Base-by-base conservation (phyloP, 2,797 vertebrate species). In the Limnodromus scolopaceus region DNA sequence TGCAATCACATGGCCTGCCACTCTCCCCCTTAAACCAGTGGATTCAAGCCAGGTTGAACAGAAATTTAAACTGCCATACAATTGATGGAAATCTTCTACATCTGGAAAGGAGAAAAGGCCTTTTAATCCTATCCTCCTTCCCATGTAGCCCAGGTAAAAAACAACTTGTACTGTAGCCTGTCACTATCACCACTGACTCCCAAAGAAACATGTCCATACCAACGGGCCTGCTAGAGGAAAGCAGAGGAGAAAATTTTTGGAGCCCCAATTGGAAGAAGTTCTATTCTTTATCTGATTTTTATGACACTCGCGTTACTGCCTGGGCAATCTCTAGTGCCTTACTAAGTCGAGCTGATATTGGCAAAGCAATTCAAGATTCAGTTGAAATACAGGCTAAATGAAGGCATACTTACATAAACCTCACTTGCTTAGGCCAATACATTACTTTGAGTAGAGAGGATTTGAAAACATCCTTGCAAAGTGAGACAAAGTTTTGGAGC, bases 121-220 rank as follows among this genome's bases (percentile, higher is more conserved):
- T 51, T 83, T 83, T 27, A 30, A 46, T 51, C 45, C 51, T 24
- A n/a, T 24, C 13, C 13, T n/a, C 28, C 38, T 58, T 39, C 65
- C n/a, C n/a, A 19, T 1, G 0, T 24, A 78, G 43, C 36, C 43
- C 72, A 18, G 58, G 20, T 23, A 36, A 66, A 55, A 54, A 5
- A 1, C 41, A 58, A 8, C 20, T 23, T 8, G 9, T 1, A 1
- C 11, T 16, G 17, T 34, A 30, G 51, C 28, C 28, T 27, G 41
- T 46, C 18, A 13, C 22, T 25, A 32, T 45, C 6, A 4, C 48
- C 71, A 27, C 15, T 23, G 43, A 16, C 28, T 36, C 16, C 24
- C 38, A n/a, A 38, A 64, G 49, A 57, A 64, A 45, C 13, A 15
- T 4, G 36, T 32, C n/a, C 38, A 20, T 32, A 43, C 13, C 71